Base-by-base conservation (phyloP, 2,797 vertebrate species). In the Danionella dracula region DNA sequence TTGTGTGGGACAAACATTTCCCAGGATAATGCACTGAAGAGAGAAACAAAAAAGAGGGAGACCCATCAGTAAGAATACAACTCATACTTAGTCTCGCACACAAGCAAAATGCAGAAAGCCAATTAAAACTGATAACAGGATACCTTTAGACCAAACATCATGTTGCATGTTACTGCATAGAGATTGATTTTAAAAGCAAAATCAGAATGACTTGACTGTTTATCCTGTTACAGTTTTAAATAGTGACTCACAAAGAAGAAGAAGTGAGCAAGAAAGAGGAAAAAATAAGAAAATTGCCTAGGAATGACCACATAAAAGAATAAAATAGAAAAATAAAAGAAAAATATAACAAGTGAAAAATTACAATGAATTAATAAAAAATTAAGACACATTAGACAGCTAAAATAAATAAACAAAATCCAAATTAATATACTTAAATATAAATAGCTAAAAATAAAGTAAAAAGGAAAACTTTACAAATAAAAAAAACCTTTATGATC, bases 1-100 rank as follows among this genome's bases (percentile, higher is more conserved):
- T 97, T 67, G 95, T 97, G 79, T 94, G 91, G 76, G 94, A 97
- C 92, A 96, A 89, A 87, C 94, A 95, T 87, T 98, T 99, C 78
- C 97, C 97, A 73, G 97, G 97, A 82, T 96, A 93, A 88, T 92
- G 88, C 49, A 93, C 97, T 99, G 61, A 15, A 42, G 16, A 71
- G 20, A 66, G 31, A 37, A 44, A 63, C 12, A 70, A 38, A 70
- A 32, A 19, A 49, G 63, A 66, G n/a, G 40, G 58, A 56, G 15
- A 37, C n/a, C n/a, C 9, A 21, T 73, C 16, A 71, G 38, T 23
- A 63, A 70, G 16, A 40, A 9, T 4, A 1, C 51, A 11, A 56
- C 29, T 50, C 12, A 54, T 54, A 45, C 29, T n/a, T n/a, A n/a
- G n/a, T n/a, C n/a, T n/a, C n/a, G n/a, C n/a, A n/a, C n/a, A n/a